These are phyloP conservation scores for Schlechtendalia chinensis DNA, from an alignment of 1,140 invertebrate species.

Conservation along the genomic window DNA sequence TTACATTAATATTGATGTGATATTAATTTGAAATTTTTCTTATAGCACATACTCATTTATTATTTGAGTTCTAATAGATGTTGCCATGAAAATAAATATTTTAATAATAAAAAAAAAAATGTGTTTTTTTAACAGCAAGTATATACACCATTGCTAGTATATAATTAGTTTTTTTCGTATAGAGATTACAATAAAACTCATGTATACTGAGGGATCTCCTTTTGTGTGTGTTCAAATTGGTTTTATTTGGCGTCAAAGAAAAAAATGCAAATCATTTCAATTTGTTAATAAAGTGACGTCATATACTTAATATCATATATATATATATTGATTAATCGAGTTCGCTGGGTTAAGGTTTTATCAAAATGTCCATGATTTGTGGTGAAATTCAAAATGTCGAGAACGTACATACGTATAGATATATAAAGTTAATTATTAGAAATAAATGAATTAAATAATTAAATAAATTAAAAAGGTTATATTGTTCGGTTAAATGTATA, in stretches of 20 bases:
- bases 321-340: constrained; percentile 40
- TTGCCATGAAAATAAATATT: background rate
- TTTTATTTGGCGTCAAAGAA: constrained; percentile 12
- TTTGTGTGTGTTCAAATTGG: constrained; percentile 24
- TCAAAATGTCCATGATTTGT: constrained; percentile 28
- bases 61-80: background rate
- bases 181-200: constrained; percentile 18
- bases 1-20: constrained; percentile 3
- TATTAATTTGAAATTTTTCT: constrained; percentile 25
- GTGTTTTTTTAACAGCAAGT: background rate
- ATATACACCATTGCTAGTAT: background rate
- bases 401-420: too few relatives aligned
- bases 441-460: too few relatives aligned
- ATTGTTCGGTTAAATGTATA: too few relatives aligned
- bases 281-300: constrained; percentile 31
- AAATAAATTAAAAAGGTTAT: too few relatives aligned
- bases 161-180: constrained; percentile 35
- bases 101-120: background rate
- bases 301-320: too few relatives aligned
- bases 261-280: constrained; percentile 42
- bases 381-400: constrained; percentile 15
- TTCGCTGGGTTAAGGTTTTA: constrained; percentile 36
- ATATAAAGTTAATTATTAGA: too few relatives aligned
- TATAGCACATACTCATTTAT: background rate
- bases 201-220: constrained; percentile 19